Base-by-base conservation (phyloP, 2,888 invertebrate genomes). In the Margaritifera margaritifera region DNA sequence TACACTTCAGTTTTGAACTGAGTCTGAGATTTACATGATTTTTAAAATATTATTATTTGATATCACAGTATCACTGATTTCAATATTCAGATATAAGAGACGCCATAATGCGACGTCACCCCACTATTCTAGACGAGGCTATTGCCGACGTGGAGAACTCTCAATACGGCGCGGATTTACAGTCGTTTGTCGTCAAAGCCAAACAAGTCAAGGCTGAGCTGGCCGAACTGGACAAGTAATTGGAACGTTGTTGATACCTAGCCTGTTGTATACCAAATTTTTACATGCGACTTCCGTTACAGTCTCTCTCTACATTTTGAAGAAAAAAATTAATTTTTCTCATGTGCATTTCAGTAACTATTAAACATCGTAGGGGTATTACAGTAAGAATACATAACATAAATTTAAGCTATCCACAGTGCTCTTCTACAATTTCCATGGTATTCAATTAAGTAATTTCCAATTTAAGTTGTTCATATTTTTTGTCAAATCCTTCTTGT, bases 41-140 rank as follows among this genome's bases (percentile, higher is more conserved):
- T 55, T 11, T 24, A 24, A n/a, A 55, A 24, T 24, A 22, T 56
- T 27, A 5, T 2, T 19, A 24, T 27, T n/a, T 51, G 11, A 20
- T 19, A 62, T 11, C 22, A 11, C 52, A 8, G 52, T 4, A 18
- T n/a, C 19, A 20, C n/a, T 62, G 8, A 22, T 20, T n/a, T 54
- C 11, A 24, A 5, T 25, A 60, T 68, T 11, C 74, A 86, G 85
- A 84, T 58, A 77, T 86, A n/a, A 75, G 83, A 22, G 83, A 86
- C 62, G 80, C 83, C 2, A 80, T 84, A 51, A 65, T 81, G 71
- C 68, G 86, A 42, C 71, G 81, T 8, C 81, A 86, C 62, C 81
- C 81, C 2, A 80, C 74, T 0, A 79, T 84, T 20, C 72, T 86
- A 52, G 84, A 84, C 53, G 77, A 72, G 57, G 79, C 83, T 0